A percentile compares a stretch with the other conserved stretches of the same genome.
phyloP scores from a whole-genome alignment of 2,113 vertebrate genomes.

The Andinoacara biseriatus region DNA sequence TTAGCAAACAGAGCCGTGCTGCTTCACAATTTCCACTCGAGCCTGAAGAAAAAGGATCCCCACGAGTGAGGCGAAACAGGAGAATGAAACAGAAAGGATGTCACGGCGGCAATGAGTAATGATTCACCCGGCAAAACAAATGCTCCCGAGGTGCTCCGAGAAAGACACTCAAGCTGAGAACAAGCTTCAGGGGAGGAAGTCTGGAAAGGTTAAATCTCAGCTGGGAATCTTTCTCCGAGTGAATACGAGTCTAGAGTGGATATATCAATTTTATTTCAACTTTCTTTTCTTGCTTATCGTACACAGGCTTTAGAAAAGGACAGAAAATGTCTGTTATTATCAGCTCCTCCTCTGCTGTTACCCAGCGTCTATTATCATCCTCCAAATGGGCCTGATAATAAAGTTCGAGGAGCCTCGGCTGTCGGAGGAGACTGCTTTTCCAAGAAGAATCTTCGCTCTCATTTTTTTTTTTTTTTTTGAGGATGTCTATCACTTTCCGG shows the following conservation, averaged over 20 bases:
- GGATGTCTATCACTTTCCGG: conserved; percentile 72
- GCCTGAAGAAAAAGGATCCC: not conserved
- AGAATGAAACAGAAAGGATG: conserved; percentile 10
- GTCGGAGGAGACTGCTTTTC: conserved; percentile 49
- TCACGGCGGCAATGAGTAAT: not conserved
- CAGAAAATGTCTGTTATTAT: not conserved
- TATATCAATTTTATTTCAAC: not conserved
- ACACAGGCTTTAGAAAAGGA: not conserved
- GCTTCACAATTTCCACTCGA: not conserved
- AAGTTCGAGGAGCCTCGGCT: conserved; percentile 35
- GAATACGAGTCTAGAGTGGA: not conserved
- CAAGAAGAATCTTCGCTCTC: conserved; percentile 56
- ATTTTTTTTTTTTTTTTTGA: conserved; percentile 2
- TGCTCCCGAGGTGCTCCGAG: not conserved
- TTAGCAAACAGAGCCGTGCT: not conserved
- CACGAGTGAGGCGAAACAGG: not conserved
- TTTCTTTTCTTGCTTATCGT: not conserved
- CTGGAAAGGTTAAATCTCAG: conserved; percentile 5
- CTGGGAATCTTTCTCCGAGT: not conserved
- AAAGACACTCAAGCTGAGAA: not conserved
- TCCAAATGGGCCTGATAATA: conserved; percentile 36
- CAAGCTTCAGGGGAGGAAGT: not conserved
- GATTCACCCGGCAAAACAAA: not conserved
- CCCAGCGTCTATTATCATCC: not conserved
- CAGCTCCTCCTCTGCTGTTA: not conserved